Base-by-base conservation (phyloP, 2,888 invertebrate genomes). In the Aproaerema taeniolella region DNA sequence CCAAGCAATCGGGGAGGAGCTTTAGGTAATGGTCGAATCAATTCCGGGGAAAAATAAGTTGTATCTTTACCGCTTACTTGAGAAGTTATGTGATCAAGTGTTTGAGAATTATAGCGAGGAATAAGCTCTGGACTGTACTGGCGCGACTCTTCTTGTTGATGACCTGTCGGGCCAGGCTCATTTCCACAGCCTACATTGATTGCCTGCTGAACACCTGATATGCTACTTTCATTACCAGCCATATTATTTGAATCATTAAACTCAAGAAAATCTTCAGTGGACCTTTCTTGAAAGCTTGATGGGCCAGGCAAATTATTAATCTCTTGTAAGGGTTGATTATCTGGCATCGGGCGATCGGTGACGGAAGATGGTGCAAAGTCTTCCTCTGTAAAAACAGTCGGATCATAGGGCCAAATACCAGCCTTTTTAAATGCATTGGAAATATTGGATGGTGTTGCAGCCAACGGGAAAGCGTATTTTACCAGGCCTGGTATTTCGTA, bases 371-470 rank as follows among this genome's bases (percentile, higher is more conserved):
- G 45, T 10, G 29, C 42, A 26, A 24, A 44, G 17, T 42, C 44
- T 10, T 33, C 29, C 2, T 46, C 46, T 16, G 29, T 33, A 39
- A 49, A 46, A 10, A 44, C n/a, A 13, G 36, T 16, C 2, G 32
- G 35, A 10, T 55, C 37, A 16, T 42, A 50, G 2, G 50, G 54
- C 14, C 48, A 46, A 31, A 55, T 49, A 0, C 53, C 54, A 31
- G 53, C 24, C 25, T 37, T 31, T 43, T 42, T 47, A 32, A 57
- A 57, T n/a, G 42, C 41, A 30, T 45, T 47, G 17, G 14, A 26
- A 12, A 49, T 43, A 38, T 40, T 49, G 4, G 12, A 38, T 3
- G 47, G 48, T 2, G 47, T 49, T 4, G 39, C 34, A 34, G 49
- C 42, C 2, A 51, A 13, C n/a, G 45, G 50, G 11, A 34, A 47